Conservation (phyloP, 2,888 invertebrate genomes). For the Oligia latruncula region DNA sequence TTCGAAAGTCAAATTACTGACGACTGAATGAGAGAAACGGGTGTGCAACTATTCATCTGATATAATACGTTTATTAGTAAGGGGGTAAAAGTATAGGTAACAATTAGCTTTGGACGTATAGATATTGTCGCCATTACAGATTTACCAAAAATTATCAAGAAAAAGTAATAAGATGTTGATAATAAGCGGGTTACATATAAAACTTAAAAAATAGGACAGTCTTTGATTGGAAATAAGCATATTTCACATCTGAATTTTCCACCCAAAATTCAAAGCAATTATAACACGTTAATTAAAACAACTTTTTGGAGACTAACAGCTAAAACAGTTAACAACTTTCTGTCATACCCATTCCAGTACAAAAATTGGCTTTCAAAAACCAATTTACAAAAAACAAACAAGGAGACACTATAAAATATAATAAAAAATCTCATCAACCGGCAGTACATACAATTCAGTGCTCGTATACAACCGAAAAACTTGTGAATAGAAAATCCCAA, state of each 20-base stretch:
- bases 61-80: no score
- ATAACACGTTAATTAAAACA: background rate
- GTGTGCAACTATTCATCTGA: no score
- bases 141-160: background rate
- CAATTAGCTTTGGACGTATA: background rate
- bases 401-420: slow-evolving; percentile 10
- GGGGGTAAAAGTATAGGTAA: background rate
- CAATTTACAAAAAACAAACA: slow-evolving; percentile 42
- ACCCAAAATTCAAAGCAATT: background rate
- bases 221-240: background rate
- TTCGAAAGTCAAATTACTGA: no score
- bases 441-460: slow-evolving; percentile 42
- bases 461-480: slow-evolving; percentile 38
- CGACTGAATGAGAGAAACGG: no score
- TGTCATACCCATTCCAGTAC: slow-evolving; percentile 1
- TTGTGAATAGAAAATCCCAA: slow-evolving; percentile 63
- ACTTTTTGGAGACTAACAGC: background rate
- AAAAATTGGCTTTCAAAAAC: slow-evolving; percentile 46
- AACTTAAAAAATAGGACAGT: background rate
- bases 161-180: background rate
- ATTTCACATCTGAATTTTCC: background rate
- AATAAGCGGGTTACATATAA: background rate
- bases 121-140: background rate
- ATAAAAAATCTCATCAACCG: slow-evolving; percentile 37
- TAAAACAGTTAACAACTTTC: background rate